Conservation (phyloP, 1,140 invertebrate species). For the Sesamia nonagrioides region DNA sequence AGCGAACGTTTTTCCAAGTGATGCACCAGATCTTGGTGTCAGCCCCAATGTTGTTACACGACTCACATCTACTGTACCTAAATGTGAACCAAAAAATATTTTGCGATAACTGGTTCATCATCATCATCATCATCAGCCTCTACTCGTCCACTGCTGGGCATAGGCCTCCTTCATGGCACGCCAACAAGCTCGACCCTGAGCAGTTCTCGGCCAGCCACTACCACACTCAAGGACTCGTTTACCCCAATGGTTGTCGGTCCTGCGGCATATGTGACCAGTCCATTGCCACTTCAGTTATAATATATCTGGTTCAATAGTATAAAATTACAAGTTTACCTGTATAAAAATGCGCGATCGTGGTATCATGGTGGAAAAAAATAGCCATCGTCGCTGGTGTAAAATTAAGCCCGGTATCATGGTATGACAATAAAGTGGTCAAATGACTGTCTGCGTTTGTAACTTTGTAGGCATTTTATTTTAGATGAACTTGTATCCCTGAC, state of each 20-base stretch:
- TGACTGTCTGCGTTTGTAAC: constrained; percentile 69
- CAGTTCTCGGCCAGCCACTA: no score
- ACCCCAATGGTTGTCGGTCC: no score
- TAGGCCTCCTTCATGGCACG: no score
- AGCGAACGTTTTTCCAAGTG: constrained; percentile 4
- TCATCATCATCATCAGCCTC: no score
- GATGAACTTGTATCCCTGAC: no score
- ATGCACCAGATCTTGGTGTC: constrained; percentile 60
- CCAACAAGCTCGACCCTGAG: no score
- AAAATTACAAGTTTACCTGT: constrained; percentile 64
- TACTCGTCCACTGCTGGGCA: no score
- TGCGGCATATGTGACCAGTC: no score
- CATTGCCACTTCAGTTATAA: constrained; percentile 51
- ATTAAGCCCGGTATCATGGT: constrained; percentile 61
- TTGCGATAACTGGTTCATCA: constrained; percentile 72
- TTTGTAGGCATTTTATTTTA: no score
- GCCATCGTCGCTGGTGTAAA: constrained; percentile 62
- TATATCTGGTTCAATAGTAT: constrained; percentile 71
- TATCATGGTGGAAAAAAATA: constrained; percentile 56
- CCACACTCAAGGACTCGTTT: no score
- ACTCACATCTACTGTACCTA: constrained; percentile 59
- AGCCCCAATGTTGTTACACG: constrained; percentile 62
- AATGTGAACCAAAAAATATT: constrained; percentile 58
- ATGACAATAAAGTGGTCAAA: constrained; percentile 55
- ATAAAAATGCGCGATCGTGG: constrained; percentile 62